A percentile compares a stretch with the other conserved stretches of the same genome.
Evolutionary conservation across 2,113 vertebrate species (phyloP).

Genomic region (Leptobrachium leishanense): DNA sequence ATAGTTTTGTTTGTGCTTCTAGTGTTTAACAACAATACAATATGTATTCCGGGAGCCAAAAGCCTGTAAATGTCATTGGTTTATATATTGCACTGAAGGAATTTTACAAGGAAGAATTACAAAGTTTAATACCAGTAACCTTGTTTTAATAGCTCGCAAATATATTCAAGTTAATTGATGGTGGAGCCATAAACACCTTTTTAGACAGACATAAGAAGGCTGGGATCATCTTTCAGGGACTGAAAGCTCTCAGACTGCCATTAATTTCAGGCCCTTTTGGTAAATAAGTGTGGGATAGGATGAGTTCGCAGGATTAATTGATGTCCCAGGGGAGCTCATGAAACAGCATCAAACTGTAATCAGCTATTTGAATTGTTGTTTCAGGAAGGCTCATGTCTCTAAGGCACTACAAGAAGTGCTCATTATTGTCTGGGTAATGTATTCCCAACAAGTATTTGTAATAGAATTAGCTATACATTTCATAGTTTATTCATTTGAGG

Average conservation of each 20-base stretch:
- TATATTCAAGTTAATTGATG: conserved; percentile 49
- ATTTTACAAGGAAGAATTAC: conserved; percentile 19
- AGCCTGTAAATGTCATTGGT: conserved; percentile 30
- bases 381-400: conserved; percentile 54
- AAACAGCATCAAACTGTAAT: conserved; percentile 53
- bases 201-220: conserved; percentile 26
- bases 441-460: conserved; percentile 48
- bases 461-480: conserved; percentile 53
- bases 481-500: conserved; percentile 51
- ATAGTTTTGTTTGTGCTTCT: too few species aligned
- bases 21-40: background rate
- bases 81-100: conserved; percentile 39
- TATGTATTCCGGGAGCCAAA: conserved; percentile 3
- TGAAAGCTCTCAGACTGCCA: conserved; percentile 46
- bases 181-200: conserved; percentile 50
- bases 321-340: conserved; percentile 46
- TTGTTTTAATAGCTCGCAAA: conserved; percentile 46
- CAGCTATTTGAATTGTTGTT: conserved; percentile 53
- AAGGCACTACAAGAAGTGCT: conserved; percentile 41
- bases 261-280: conserved; percentile 50
- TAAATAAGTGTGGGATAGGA: conserved; percentile 53
- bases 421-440: conserved; percentile 49
- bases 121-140: conserved; percentile 45
- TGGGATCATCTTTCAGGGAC: conserved; percentile 53
- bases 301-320: conserved; percentile 59